A percentile compares a stretch with the other conserved stretches of the same genome.
Evolutionary conservation across 1,140 invertebrate species (phyloP).

Genomic region (Saccostrea echinata): DNA sequence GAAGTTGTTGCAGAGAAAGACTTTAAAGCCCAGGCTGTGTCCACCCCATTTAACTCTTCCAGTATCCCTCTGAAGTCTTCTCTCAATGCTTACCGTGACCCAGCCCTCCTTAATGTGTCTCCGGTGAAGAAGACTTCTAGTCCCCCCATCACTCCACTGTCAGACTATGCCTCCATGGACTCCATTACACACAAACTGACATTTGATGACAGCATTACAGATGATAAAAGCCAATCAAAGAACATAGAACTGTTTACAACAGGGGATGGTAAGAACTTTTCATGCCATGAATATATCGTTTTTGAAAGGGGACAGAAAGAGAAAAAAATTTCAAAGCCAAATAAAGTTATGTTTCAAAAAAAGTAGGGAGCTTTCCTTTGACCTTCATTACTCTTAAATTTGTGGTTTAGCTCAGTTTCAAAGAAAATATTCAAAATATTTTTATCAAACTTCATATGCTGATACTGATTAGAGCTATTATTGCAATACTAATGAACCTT

Average conservation of each 20-base stretch:
- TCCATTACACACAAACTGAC: conserved; percentile 28
- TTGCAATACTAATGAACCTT: too few relatives aligned
- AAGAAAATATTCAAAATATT: too few relatives aligned
- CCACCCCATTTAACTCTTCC: conserved; percentile 40
- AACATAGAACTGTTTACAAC: conserved; percentile 29
- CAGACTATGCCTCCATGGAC: conserved; percentile 55
- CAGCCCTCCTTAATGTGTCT: conserved; percentile 40
- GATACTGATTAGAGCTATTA: too few relatives aligned
- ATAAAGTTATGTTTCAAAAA: too few relatives aligned
- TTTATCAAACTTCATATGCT: too few relatives aligned
- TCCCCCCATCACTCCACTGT: conserved; percentile 35
- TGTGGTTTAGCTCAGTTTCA: too few relatives aligned
- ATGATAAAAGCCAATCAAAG: background rate
- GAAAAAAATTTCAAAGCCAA: too few relatives aligned
- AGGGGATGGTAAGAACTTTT: conserved; percentile 9
- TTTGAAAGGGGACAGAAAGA: too few relatives aligned
- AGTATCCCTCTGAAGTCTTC: conserved; percentile 19
- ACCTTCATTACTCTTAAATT: too few relatives aligned
- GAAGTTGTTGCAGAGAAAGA: conserved; percentile 5
- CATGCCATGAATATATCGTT: too few relatives aligned
- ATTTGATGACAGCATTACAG: conserved; percentile 34
- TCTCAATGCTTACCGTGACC: conserved; percentile 35
- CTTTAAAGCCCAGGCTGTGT: conserved; percentile 8
- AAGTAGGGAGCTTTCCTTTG: too few relatives aligned
- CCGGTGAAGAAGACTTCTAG: conserved; percentile 40